Percentiles rank a stretch among this genome's conserved stretches.
Evolutionary conservation across 92 coral and sea anemone genomes (phyloP).

Genomic region (Porites lobata): DNA sequence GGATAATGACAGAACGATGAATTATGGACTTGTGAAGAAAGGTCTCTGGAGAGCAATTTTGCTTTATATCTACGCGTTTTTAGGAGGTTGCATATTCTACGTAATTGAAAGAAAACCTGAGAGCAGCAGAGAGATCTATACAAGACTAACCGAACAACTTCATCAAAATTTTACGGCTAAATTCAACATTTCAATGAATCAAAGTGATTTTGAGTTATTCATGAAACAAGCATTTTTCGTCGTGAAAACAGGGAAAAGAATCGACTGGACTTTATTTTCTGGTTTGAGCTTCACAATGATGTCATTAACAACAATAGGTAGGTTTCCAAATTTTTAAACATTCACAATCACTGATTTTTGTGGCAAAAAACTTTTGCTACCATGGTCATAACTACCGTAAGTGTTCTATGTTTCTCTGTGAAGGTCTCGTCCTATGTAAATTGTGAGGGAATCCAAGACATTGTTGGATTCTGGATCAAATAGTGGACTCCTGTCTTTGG

Average conservation of each 20-base stretch:
- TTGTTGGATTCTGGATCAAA: too few relatives aligned
- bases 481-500: too few relatives aligned
- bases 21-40: slow-evolving; percentile 12
- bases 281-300: slow-evolving; percentile 11
- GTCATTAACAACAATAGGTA: slow-evolving; percentile 38
- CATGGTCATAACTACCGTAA: too few relatives aligned
- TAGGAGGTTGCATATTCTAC: slow-evolving; percentile 34
- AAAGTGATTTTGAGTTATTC: slow-evolving; percentile 22
- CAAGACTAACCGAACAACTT: slow-evolving; percentile 14
- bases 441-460: too few relatives aligned
- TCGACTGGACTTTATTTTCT: slow-evolving; percentile 14
- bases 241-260: slow-evolving; percentile 3
- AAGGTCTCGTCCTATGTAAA: too few relatives aligned
- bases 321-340: background rate
- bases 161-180: background rate
- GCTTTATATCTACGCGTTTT: slow-evolving; percentile 12
- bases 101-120: slow-evolving; percentile 43
- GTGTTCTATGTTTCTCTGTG: too few relatives aligned
- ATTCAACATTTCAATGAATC: slow-evolving; percentile 26
- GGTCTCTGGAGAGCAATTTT: slow-evolving; percentile 20
- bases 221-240: slow-evolving; percentile 13
- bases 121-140: background rate
- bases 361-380: too few relatives aligned
- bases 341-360: too few relatives aligned
- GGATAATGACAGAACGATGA: background rate